Conservation (phyloP, 92 coral and sea anemone species). For the Metridium senile region DNA sequence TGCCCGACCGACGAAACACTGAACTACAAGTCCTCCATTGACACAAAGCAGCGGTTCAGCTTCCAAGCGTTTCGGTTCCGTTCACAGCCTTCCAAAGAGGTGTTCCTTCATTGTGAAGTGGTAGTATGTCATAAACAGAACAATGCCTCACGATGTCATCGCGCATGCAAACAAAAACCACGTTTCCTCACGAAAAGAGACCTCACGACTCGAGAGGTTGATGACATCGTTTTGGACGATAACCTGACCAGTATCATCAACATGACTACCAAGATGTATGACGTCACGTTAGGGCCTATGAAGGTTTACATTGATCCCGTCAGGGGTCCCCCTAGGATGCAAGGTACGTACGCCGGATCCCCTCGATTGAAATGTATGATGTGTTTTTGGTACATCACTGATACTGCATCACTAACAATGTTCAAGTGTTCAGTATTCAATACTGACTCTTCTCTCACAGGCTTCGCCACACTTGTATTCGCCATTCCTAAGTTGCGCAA, state of each 20-base stretch:
- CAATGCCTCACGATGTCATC: conserved; percentile 57
- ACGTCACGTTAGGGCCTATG: conserved; percentile 36
- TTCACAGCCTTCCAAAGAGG: conserved; percentile 34
- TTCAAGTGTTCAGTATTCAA: too few species aligned
- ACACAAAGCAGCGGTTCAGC: conserved; percentile 57
- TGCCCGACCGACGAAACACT: conserved; percentile 54
- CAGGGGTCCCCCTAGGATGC: conserved; percentile 11
- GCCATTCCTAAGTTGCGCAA: too few species aligned
- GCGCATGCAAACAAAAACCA: conserved; percentile 45
- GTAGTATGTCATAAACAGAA: conserved; percentile 47
- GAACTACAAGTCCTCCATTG: conserved; percentile 55
- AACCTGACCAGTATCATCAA: conserved; percentile 32
- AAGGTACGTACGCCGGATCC: conserved; percentile 9
- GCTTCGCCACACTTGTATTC: too few species aligned
- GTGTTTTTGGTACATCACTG: too few species aligned
- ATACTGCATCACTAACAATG: too few species aligned
- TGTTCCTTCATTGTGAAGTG: conserved; percentile 68
- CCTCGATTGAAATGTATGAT: not conserved
- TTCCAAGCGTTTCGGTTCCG: conserved; percentile 57
- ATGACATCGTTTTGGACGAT: not conserved
- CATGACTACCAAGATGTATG: conserved; percentile 27
- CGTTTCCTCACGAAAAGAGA: conserved; percentile 37
- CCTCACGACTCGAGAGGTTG: conserved; percentile 36
- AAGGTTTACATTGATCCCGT: conserved; percentile 37
- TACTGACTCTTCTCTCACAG: too few species aligned